Conservation (phyloP, 2,113 vertebrate species). For the Chroicocephalus ridibundus region DNA sequence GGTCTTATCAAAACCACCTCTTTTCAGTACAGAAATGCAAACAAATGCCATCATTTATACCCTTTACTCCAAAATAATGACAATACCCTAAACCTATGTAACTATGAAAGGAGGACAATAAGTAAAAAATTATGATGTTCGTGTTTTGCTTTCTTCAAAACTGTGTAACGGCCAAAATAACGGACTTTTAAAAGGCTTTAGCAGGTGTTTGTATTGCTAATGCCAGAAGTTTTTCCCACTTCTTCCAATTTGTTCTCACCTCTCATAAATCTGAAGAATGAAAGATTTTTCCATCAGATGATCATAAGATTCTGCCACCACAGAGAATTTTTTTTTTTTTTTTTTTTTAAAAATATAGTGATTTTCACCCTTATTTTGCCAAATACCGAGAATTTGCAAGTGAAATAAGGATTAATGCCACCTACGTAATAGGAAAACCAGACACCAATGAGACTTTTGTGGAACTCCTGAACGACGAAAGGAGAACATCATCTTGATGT, state of each 20-base stretch:
- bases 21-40: neutral
- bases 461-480: neutral
- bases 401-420: neutral
- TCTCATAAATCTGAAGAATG: neutral
- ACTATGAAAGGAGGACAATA: neutral
- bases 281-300: neutral
- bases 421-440: neutral
- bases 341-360: fast-evolving
- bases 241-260: neutral
- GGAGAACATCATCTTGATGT: neutral
- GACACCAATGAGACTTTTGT: neutral
- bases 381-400: neutral
- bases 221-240: neutral
- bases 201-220: neutral
- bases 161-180: neutral
- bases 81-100: neutral
- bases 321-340: neutral
- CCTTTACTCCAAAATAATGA: neutral
- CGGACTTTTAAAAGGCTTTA: neutral
- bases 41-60: neutral
- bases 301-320: neutral
- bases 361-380: neutral
- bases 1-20: neutral
- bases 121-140: neutral
- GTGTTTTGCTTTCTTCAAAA: neutral